These are phyloP conservation scores for Umimayanthus chanpuru DNA, from an alignment of 92 coral and sea anemone species.

Conservation along the genomic window DNA sequence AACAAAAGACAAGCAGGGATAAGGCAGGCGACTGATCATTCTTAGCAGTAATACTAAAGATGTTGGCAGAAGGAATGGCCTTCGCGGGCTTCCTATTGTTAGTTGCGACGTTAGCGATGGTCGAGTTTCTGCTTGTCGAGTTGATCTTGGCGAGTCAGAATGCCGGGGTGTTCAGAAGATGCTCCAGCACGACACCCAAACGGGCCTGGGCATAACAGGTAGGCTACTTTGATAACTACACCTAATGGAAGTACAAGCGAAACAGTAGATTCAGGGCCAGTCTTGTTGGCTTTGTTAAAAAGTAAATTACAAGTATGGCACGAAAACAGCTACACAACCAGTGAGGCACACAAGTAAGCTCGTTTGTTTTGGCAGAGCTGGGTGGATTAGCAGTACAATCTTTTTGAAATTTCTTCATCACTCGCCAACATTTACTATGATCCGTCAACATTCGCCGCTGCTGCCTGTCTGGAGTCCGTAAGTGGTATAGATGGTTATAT, in stretches of 20 bases:
- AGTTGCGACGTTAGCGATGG: background rate
- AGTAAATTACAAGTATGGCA: too few relatives aligned
- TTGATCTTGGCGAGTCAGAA: background rate
- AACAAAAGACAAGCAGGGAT: too few relatives aligned
- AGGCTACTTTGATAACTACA: too few relatives aligned
- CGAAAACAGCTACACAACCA: too few relatives aligned
- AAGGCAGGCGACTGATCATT: background rate
- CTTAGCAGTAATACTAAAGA: background rate
- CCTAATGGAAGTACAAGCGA: too few relatives aligned
- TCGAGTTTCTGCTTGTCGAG: slow-evolving; percentile 1
- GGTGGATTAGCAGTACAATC: background rate
- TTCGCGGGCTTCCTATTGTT: background rate
- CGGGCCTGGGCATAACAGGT: background rate
- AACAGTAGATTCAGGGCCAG: too few relatives aligned
- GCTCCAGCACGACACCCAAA: background rate
- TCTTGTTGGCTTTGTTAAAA: background rate
- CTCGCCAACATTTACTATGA: background rate
- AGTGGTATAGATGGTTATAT: too few relatives aligned
- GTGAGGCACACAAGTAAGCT: too few relatives aligned
- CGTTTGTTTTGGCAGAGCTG: background rate
- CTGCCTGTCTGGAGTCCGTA: background rate
- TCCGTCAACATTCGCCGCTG: background rate
- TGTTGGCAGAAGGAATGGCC: background rate
- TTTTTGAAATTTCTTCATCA: too few relatives aligned
- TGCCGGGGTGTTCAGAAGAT: background rate